phyloP scores from a whole-genome alignment of 2,888 invertebrate species.

The Strigamia crassipes region DNA sequence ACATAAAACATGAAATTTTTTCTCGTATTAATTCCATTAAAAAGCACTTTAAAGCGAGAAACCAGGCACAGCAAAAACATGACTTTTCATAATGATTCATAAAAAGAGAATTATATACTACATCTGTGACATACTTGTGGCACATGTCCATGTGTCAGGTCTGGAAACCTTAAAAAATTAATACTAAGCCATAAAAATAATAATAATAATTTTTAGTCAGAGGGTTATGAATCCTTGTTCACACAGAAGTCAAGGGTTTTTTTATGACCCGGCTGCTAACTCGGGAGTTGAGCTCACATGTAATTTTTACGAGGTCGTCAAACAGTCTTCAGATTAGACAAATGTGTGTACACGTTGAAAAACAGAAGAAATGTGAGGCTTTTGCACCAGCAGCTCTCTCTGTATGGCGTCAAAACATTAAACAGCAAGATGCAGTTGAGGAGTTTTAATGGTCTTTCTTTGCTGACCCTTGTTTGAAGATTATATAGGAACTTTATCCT shows the following conservation, averaged over 20 bases:
- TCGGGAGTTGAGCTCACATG: background rate
- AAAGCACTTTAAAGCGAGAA: too few species aligned
- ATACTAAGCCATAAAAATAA: background rate
- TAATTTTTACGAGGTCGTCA: slow-evolving; percentile 19
- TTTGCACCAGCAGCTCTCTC: background rate
- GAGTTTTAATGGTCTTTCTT: background rate
- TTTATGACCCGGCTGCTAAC: background rate
- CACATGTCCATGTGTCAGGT: too few species aligned
- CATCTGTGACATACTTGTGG: too few species aligned
- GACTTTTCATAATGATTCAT: too few species aligned
- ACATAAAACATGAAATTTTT: too few species aligned
- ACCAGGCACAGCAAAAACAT: too few species aligned
- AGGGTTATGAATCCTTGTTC: background rate
- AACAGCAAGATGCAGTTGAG: background rate
- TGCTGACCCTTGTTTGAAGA: background rate
- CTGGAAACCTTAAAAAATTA: too few species aligned
- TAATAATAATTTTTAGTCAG: background rate
- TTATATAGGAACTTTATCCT: background rate
- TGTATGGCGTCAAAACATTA: background rate
- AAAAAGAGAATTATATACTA: too few species aligned
- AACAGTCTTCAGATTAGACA: slow-evolving; percentile 22
- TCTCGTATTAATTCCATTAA: too few species aligned
- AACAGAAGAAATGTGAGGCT: background rate
- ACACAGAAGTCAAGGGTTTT: background rate
- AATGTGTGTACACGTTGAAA: background rate